Evolutionary conservation across 2,113 vertebrate species (phyloP).

Genomic region (Phylloscopus trochiloides): DNA sequence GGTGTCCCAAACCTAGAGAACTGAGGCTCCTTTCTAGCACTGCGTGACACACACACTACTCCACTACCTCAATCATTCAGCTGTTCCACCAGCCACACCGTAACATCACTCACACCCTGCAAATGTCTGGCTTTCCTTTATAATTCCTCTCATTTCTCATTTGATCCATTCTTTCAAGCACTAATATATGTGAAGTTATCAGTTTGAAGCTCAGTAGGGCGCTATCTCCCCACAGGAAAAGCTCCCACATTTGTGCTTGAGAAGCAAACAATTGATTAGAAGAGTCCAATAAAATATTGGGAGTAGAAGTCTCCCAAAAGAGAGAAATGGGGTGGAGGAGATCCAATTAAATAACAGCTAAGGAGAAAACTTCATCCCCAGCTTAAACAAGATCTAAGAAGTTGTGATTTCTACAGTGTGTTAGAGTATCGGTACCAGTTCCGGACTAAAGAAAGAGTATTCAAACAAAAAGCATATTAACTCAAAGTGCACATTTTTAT

Average conservation of each 20-base stretch:
- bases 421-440: not conserved
- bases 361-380: not conserved
- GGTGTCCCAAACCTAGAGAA: not conserved
- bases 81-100: not conserved
- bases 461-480: slow-evolving; percentile 71
- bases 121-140: not conserved
- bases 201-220: not conserved
- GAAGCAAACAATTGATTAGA: not conserved
- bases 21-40: not conserved
- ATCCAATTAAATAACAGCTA: not conserved
- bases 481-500: slow-evolving; percentile 76
- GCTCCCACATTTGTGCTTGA: not conserved
- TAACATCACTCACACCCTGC: not conserved
- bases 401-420: not conserved
- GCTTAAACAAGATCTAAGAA: not conserved
- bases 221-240: not conserved
- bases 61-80: not conserved
- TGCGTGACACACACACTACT: not conserved
- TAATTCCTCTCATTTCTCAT: not conserved
- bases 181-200: not conserved
- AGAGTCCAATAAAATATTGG: not conserved
- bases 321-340: not conserved
- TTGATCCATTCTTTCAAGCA: not conserved
- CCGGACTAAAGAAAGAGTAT: slow-evolving; percentile 55
- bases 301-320: not conserved